phyloP scores from a whole-genome alignment of 2,888 invertebrate species.

The Drosophila yooni region DNA sequence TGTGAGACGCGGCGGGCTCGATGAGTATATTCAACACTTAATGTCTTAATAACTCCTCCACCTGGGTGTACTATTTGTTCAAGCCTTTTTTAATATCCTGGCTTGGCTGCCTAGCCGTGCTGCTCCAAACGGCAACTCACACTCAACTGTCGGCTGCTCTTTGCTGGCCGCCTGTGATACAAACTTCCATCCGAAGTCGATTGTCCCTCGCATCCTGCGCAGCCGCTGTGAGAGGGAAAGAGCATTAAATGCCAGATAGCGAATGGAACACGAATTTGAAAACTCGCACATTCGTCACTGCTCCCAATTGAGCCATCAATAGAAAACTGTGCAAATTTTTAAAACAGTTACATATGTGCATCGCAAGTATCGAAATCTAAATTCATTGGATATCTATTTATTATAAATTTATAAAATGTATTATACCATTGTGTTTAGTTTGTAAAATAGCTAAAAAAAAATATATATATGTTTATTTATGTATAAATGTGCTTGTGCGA shows the following conservation, averaged over 20 bases:
- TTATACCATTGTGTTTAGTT: neutral
- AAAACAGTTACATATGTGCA: conserved; percentile 14
- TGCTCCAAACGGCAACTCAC: conserved; percentile 66
- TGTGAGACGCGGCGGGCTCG: conserved; percentile 33
- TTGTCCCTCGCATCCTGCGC: conserved; percentile 41
- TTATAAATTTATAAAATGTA: neutral
- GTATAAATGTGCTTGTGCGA: conserved; percentile 7
- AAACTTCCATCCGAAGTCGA: conserved; percentile 36
- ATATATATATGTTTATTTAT: neutral
- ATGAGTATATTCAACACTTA: conserved; percentile 53
- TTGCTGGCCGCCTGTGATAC: conserved; percentile 41
- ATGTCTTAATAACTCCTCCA: conserved; percentile 17
- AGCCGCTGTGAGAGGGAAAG: conserved; percentile 34
- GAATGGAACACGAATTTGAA: conserved; percentile 1
- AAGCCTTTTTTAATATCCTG: conserved; percentile 37
- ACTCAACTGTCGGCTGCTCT: conserved; percentile 65
- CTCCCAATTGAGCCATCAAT: conserved; percentile 11
- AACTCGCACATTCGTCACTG: conserved; percentile 7
- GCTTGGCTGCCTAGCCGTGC: conserved; percentile 46
- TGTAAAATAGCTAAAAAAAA: neutral
- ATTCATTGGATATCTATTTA: neutral
- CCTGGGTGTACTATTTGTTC: conserved; percentile 33
- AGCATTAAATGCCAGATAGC: neutral
- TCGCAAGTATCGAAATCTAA: conserved; percentile 8
- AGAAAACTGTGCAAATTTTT: conserved; percentile 4